Evolutionary conservation across 53 echinoderm and acorn worm species (phyloP).

Genomic region (Echinometra lucunter): DNA sequence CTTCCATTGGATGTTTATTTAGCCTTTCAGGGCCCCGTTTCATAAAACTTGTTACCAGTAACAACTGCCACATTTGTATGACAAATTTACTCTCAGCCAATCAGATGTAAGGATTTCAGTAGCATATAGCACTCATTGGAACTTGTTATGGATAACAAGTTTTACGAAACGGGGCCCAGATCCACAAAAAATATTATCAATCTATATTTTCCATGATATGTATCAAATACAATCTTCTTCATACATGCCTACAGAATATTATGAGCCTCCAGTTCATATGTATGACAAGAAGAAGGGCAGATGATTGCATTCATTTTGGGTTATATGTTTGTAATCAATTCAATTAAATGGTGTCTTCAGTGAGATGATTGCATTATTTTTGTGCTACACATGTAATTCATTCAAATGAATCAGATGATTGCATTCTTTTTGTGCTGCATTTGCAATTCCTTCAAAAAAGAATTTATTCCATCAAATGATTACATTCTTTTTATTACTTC

Average conservation of each 20-base stretch:
- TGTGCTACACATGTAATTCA: too few species aligned
- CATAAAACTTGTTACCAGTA: neutral
- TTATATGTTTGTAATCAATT: neutral
- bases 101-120: neutral
- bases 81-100: too few species aligned
- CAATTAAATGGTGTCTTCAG: neutral
- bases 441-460: too few species aligned
- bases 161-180: neutral
- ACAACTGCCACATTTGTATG: too few species aligned
- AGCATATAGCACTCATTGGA: too few species aligned
- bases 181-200: neutral
- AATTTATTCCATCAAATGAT: too few species aligned
- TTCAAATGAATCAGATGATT: too few species aligned
- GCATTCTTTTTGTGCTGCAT: too few species aligned
- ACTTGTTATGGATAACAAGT: too few species aligned
- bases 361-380: too few species aligned
- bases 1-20: neutral
- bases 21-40: neutral
- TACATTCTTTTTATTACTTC: too few species aligned
- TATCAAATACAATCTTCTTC: neutral
- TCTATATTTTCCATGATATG: neutral
- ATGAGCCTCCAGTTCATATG: neutral
- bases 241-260: neutral
- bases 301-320: neutral
- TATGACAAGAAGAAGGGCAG: neutral